Conservation (phyloP, 2,888 invertebrate genomes). For the Cosmia pyralina region DNA sequence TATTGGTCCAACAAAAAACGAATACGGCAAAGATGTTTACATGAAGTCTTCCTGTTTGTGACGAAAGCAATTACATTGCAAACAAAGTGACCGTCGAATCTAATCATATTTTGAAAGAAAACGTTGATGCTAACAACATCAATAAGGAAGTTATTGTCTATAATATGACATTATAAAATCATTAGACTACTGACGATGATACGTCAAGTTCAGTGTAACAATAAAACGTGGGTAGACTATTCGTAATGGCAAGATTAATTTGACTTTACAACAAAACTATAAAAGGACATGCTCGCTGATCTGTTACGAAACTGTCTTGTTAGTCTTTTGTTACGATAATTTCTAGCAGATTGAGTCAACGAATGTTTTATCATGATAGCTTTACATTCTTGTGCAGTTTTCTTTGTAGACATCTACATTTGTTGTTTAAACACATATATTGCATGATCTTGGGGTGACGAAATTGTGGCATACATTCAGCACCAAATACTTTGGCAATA, state of each 20-base stretch:
- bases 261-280: constrained; percentile 60
- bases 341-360: constrained; percentile 38
- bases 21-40: not conserved
- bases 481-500: not conserved
- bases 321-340: constrained; percentile 48
- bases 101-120: constrained; percentile 22
- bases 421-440: constrained; percentile 5
- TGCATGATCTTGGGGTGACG: not conserved
- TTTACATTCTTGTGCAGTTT: constrained; percentile 24
- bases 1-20: not conserved
- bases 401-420: constrained; percentile 1
- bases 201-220: constrained; percentile 61
- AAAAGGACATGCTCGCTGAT: constrained; percentile 60
- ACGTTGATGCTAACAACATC: constrained; percentile 4
- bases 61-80: constrained; percentile 26
- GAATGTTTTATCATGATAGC: constrained; percentile 27
- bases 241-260: constrained; percentile 72
- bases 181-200: constrained; percentile 42
- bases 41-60: constrained; percentile 1
- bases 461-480: not conserved
- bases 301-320: constrained; percentile 54
- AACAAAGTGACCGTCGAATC: constrained; percentile 26
- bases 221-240: constrained; percentile 71
- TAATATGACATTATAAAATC: constrained; percentile 33
- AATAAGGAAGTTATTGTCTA: constrained; percentile 46